Evolutionary conservation across 1,140 invertebrate genomes (phyloP), one percentile per base, ranked within the genome.

Genomic region (Drosophila pectinifera): DNA sequence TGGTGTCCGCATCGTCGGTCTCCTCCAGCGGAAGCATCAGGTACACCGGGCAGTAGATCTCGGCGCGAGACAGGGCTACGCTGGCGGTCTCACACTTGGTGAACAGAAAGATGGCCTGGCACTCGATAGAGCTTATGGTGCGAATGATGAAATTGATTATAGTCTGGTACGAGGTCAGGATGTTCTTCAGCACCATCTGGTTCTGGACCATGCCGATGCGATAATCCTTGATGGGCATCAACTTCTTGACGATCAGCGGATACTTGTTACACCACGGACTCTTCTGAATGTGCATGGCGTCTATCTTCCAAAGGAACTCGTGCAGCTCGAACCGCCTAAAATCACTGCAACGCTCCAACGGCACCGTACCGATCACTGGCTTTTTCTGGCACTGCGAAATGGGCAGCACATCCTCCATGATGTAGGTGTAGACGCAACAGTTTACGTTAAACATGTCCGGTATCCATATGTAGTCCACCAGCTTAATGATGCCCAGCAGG

Each of bases 211-310:
- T 62, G 1, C 84, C 81, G 20, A 80, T 54, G 16, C 88, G 80
- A 57, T 84, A 91, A 38, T 91, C 80, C 2, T 73, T 73, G 1
- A 92, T 64, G 6, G 91, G 91, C 73, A 91, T 78, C 4, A 92
- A 59, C 63, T 92, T 92, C 36, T 92, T 92, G 1, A 91, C 91
- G 46, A 92, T 91, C 46, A 92, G 31, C 3, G 91, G 91, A 54
- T 91, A 92, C 48, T 91, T 92, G 46, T 89, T 90, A 48, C 90
- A 89, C 82, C 85, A 90, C 3, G 80, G 63, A 80, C 91, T 92
- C 68, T 92, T 92, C 53, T 92, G 82, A 42, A 92, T 92, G 39
- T 91, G 82, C 4, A 92, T 91, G 11, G 82, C 55, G 49, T 92
- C 91, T 11, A 92, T 73, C 41, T 89, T 84, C 72, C 69, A 81